Conservation (phyloP, 2,888 invertebrate species). For the Volucella inanis region DNA sequence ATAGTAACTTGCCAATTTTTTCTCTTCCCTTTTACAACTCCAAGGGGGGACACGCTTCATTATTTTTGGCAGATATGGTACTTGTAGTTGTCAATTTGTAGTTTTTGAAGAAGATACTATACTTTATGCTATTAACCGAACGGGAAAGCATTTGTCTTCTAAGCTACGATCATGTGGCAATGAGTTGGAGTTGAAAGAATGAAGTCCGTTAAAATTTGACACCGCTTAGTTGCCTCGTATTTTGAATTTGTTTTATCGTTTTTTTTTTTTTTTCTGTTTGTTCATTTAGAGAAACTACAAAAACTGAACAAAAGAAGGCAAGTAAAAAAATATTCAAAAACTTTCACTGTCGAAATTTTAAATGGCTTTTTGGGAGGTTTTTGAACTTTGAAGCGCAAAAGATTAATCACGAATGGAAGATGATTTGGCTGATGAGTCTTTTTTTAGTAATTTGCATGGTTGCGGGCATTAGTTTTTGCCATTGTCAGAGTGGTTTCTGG, state of each 20-base stretch:
- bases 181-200: slow-evolving; percentile 11
- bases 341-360: slow-evolving; percentile 64
- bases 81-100: slow-evolving; percentile 3
- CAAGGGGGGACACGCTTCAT: neutral
- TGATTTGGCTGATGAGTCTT: slow-evolving; percentile 41
- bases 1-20: slow-evolving; percentile 4
- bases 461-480: slow-evolving; percentile 22
- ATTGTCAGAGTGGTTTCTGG: slow-evolving; percentile 40
- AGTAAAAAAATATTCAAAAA: slow-evolving; percentile 45
- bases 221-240: slow-evolving; percentile 27
- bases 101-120: neutral
- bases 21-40: neutral
- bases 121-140: slow-evolving; percentile 24
- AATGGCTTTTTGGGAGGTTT: slow-evolving; percentile 26
- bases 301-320: neutral
- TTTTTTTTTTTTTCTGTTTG: slow-evolving; percentile 6
- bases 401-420: slow-evolving; percentile 57
- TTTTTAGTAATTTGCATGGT: slow-evolving; percentile 44
- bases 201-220: slow-evolving; percentile 33
- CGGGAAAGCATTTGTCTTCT: slow-evolving; percentile 13
- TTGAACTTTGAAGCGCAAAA: slow-evolving; percentile 60
- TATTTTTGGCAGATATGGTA: neutral
- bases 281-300: slow-evolving; percentile 57
- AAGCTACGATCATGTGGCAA: neutral
- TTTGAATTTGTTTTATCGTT: slow-evolving; percentile 11